Percentiles rank a stretch among this genome's conserved stretches.
Evolutionary conservation across 2,113 vertebrate genomes (phyloP).

Genomic region (Tringa solitaria): DNA sequence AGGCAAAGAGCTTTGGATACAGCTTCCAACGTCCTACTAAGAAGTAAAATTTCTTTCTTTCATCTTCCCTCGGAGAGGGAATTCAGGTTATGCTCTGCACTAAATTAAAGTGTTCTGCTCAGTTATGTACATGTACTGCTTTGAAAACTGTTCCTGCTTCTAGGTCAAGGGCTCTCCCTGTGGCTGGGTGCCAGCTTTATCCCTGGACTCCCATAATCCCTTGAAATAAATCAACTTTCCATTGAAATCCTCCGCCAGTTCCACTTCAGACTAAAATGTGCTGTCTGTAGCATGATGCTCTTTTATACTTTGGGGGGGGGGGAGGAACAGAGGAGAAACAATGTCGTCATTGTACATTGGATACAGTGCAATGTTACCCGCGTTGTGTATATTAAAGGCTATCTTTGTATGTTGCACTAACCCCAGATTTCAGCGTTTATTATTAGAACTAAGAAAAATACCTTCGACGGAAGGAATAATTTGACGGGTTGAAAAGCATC

Average conservation of each 20-base stretch:
- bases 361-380: not conserved
- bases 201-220: constrained; percentile 73
- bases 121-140: constrained; percentile 46
- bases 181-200: constrained; percentile 74
- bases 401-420: not conserved
- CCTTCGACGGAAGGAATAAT: not conserved
- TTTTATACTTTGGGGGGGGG: constrained; percentile 30
- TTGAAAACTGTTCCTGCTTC: constrained; percentile 71
- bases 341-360: not conserved
- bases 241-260: constrained; percentile 72
- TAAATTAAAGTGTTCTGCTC: constrained; percentile 61
- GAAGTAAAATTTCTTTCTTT: constrained; percentile 61
- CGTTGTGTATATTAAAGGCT: not conserved
- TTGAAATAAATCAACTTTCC: constrained; percentile 79
- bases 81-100: constrained; percentile 63
- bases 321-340: constrained; percentile 2
- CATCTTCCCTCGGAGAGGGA: constrained; percentile 59
- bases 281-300: constrained; percentile 41
- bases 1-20: constrained; percentile 40
- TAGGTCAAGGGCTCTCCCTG: constrained; percentile 80
- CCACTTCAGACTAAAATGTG: constrained; percentile 64
- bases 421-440: not conserved
- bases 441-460: constrained; percentile 47
- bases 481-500: not conserved
- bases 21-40: constrained; percentile 47